Percentiles rank a stretch among this genome's conserved stretches.
Conservation (phyloP, 2,113 vertebrate genomes). For the Leucoraja erinaceus region DNA sequence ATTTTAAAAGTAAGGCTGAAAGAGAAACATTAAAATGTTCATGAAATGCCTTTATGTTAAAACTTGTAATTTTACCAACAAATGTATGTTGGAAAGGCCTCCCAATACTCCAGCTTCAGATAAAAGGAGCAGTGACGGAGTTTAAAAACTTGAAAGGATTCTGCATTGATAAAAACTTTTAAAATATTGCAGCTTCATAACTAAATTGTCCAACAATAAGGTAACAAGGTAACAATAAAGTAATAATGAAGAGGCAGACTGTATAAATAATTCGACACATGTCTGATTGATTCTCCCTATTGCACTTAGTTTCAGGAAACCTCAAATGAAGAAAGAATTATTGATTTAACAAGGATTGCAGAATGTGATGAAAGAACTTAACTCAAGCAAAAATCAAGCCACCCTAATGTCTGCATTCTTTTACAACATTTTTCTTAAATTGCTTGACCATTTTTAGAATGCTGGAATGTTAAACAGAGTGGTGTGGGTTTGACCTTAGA, state of each 20-base stretch:
- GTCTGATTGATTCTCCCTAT: background rate
- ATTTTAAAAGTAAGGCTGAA: background rate
- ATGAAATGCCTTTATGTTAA: background rate
- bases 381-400: background rate
- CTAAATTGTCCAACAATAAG: background rate
- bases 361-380: slow-evolving; percentile 15
- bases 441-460: slow-evolving; percentile 18
- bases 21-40: background rate
- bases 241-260: background rate
- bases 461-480: slow-evolving; percentile 29
- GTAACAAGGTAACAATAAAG: background rate
- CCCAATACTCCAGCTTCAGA: background rate
- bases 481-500: slow-evolving; percentile 31
- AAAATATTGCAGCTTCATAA: background rate
- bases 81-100: background rate
- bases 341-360: background rate
- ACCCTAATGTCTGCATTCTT: slow-evolving; percentile 15
- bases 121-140: background rate
- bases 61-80: background rate
- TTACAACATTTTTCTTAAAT: slow-evolving; percentile 27
- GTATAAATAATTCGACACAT: background rate
- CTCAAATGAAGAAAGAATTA: background rate
- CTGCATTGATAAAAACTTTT: background rate
- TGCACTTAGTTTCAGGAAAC: background rate
- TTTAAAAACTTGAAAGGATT: background rate